Base-by-base conservation (phyloP, 2,888 invertebrate species). In the Lacanobia oleracea region DNA sequence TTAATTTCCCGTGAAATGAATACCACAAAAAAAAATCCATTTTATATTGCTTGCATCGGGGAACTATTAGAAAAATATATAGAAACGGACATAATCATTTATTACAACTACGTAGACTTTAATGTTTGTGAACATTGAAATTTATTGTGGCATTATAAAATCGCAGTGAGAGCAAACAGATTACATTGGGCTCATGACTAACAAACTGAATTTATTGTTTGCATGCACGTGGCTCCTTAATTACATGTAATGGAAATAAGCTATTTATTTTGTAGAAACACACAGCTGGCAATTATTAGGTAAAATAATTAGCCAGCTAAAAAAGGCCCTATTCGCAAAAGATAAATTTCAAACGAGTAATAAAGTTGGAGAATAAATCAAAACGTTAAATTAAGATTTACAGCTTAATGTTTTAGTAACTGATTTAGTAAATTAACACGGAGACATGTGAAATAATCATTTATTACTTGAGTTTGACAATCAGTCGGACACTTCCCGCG, bases 391-490 rank as follows among this genome's bases (percentile, higher is more conserved):
- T 81, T 81, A 68, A 74, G 68, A 78, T 75, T 81, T 75, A 79
- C 76, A 77, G 67, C 51, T 70, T 73, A 72, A 77, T 70, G 67
- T 81, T 78, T 78, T 80, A 71, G 69, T 76, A 81, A 81, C 75
- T 73, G 84, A 79, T 81, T 81, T 68, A 77, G 72, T 74, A 77
- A 84, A 83, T 84, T 79, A 83, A 83, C 82, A 53, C 68, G 45
- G 73, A 69, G 67, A 79, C 71, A 69, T 68, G 72, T 75, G 75
- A 70, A 71, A 77, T 63, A 79, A 81, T 81, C 75, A 84, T 84
- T 82, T 82, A 84, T 84, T 83, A 83, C 71, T 75, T 64, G 59
- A 63, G 62, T 84, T 78, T 81, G 84, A 79, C 81, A 82, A 84
- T 81, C 81, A 77, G 69, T 76, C 62, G 51, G 74, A 70, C 63